phyloP scores from a whole-genome alignment of 1,140 invertebrate genomes.

The Lordiphosa stackelbergi region DNA sequence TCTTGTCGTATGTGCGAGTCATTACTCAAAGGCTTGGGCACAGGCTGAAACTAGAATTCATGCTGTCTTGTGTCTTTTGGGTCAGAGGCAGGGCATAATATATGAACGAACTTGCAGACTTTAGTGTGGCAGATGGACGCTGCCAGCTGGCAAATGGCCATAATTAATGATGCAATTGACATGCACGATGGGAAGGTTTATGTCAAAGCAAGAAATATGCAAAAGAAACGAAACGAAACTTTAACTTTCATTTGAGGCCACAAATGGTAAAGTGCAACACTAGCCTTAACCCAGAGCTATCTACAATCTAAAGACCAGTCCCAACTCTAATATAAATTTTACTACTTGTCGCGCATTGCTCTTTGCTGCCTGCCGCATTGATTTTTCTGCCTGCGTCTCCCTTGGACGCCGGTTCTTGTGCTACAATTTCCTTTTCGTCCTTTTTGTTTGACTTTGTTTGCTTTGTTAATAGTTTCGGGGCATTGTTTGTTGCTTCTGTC shows the following conservation, averaged over 20 bases:
- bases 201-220: constrained; percentile 28
- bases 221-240: not conserved
- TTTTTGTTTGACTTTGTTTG: constrained; percentile 28
- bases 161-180: constrained; percentile 72
- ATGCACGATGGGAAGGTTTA: constrained; percentile 17
- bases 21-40: constrained; percentile 48
- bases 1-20: constrained; percentile 36
- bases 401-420: not conserved
- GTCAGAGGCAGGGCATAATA: constrained; percentile 26
- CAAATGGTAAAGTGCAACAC: no score
- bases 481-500: not conserved
- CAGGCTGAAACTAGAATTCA: constrained; percentile 11
- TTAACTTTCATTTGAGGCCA: no score
- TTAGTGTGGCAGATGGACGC: constrained; percentile 12
- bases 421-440: constrained; percentile 18
- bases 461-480: constrained; percentile 37
- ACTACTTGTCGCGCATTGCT: no score
- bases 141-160: constrained; percentile 41
- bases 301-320: no score
- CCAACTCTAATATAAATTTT: no score
- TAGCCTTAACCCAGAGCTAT: no score
- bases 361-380: no score
- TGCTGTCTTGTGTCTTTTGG: constrained; percentile 7
- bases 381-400: no score
- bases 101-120: constrained; percentile 26